These are phyloP conservation scores for Caenorhabditis inopinata DNA, from an alignment of 1,140 invertebrate species.

Conservation along the genomic window DNA sequence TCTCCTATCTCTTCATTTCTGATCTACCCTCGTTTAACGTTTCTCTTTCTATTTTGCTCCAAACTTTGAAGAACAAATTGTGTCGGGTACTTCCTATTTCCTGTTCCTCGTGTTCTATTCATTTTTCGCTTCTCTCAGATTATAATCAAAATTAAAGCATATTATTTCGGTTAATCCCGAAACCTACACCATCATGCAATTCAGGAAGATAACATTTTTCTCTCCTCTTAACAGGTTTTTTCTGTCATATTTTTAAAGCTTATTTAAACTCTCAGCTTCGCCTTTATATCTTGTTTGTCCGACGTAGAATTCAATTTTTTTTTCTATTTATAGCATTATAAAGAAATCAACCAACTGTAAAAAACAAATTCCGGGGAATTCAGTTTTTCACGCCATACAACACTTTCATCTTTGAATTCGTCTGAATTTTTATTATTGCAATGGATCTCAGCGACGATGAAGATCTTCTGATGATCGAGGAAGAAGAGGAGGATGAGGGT, in stretches of 20 bases:
- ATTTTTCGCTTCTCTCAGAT: background rate
- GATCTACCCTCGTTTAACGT: background rate
- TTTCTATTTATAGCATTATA: background rate
- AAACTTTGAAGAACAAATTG: background rate
- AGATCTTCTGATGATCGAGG: background rate
- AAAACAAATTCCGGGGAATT: background rate
- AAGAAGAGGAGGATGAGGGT: constrained; percentile 4
- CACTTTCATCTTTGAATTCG: background rate
- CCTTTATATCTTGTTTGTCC: background rate
- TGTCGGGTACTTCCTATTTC: background rate
- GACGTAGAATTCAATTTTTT: background rate
- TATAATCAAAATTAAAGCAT: background rate
- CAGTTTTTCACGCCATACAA: background rate
- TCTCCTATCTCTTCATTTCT: background rate
- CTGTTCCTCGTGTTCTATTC: background rate
- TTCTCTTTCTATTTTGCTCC: background rate
- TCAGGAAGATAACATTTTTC: background rate
- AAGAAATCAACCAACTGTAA: background rate
- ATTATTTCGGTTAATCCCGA: background rate
- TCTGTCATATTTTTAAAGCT: constrained; percentile 15
- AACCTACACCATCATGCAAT: background rate
- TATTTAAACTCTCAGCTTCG: background rate
- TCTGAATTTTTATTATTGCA: background rate
- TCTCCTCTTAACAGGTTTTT: background rate
- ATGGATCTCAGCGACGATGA: constrained; percentile 7